These are phyloP conservation scores for Acipenser ruthenus DNA, from an alignment of 2,797 vertebrate genomes.

Conservation along the genomic window DNA sequence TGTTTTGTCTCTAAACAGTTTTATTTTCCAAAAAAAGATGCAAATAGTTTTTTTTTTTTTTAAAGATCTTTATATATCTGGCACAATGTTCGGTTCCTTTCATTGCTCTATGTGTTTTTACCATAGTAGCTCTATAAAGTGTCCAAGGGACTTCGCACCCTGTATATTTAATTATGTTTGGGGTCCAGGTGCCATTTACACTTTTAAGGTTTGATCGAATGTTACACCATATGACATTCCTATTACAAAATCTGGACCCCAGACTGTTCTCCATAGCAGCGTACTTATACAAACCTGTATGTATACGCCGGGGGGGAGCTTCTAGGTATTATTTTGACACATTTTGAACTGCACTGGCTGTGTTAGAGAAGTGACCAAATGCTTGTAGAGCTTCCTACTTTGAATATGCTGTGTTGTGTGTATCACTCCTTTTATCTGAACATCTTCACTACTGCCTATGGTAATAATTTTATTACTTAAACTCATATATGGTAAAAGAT, in stretches of 20 bases:
- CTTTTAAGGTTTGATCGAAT: background rate
- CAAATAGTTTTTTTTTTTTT: too few relatives aligned
- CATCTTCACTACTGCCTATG: background rate
- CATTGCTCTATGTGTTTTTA: too few relatives aligned
- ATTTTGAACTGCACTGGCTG: background rate
- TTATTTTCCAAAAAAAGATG: too few relatives aligned
- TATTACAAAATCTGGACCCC: conserved; percentile 33
- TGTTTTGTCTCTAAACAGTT: too few relatives aligned
- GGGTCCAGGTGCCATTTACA: too few relatives aligned
- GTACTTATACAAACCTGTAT: conserved; percentile 11
- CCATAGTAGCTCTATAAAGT: too few relatives aligned
- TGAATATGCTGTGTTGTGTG: background rate
- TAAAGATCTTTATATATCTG: too few relatives aligned
- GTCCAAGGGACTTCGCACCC: too few relatives aligned
- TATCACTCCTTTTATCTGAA: background rate
- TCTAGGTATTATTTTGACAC: conserved; percentile 3
- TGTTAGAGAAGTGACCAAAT: background rate
- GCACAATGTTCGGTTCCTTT: too few relatives aligned
- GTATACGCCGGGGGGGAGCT: background rate
- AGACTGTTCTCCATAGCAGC: conserved; percentile 27
- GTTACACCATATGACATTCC: conserved; percentile 33
- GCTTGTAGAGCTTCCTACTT: background rate
- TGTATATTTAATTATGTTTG: too few relatives aligned
- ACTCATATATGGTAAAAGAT: too few relatives aligned
- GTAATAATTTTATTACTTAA: background rate